Evolutionary conservation across 2,888 invertebrate species (phyloP).

Genomic region (Cosmorhoe ocellata): DNA sequence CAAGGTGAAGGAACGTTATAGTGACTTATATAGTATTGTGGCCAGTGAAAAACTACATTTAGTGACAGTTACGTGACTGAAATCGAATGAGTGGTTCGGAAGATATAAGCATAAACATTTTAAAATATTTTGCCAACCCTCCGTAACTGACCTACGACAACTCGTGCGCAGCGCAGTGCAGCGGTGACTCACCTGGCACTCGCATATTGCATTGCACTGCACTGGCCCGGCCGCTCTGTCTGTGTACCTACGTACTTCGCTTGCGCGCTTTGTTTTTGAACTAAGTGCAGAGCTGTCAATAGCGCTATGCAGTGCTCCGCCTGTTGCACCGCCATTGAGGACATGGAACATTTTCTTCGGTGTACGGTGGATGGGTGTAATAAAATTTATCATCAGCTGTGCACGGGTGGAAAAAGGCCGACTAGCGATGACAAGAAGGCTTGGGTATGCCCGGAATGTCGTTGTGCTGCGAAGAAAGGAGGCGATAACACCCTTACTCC

Average conservation of each 20-base stretch:
- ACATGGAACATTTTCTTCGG: not conserved
- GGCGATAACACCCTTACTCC: conserved; percentile 8
- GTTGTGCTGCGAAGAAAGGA: not conserved
- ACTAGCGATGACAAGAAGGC: not conserved
- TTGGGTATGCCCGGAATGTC: not conserved
- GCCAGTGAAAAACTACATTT: not conserved
- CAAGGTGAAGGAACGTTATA: not conserved
- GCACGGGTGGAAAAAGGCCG: not conserved
- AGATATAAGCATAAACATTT: conserved; percentile 5
- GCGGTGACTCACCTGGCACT: not conserved
- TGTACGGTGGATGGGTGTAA: not conserved
- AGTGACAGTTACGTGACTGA: not conserved
- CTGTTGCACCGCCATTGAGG: not conserved
- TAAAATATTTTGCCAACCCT: not conserved
- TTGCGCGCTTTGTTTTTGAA: not conserved
- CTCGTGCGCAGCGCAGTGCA: not conserved
- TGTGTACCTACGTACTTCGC: not conserved
- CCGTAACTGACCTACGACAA: not conserved
- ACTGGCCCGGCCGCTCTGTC: too few species aligned
- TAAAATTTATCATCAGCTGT: not conserved
- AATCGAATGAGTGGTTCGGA: not conserved
- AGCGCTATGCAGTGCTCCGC: not conserved
- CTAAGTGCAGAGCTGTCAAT: not conserved
- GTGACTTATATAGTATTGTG: not conserved
- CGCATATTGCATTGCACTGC: not conserved